phyloP scores from a whole-genome alignment of 2,888 invertebrate genomes.

The Idaea dimidiata region DNA sequence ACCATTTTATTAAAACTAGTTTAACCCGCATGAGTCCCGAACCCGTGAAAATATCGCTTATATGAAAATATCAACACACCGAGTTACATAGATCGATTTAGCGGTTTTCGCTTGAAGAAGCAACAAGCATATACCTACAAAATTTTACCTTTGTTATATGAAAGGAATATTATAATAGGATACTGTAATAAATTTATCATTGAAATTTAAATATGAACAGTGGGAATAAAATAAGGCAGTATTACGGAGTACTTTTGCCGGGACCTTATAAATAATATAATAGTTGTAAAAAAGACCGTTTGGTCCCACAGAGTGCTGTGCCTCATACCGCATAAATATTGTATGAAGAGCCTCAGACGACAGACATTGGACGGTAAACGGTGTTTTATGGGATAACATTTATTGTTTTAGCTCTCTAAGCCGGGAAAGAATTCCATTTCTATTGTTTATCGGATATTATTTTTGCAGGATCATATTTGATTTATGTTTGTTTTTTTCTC shows the following conservation, averaged over 20 bases:
- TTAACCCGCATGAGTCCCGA: no score
- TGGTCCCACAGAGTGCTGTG: conserved; percentile 28
- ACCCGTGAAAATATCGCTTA: no score
- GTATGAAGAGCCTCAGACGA: conserved; percentile 67
- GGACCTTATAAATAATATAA: conserved; percentile 40
- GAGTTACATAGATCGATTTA: no score
- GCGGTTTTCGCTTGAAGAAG: no score
- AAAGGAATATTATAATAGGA: background rate
- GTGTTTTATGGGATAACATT: conserved; percentile 71
- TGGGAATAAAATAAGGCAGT: conserved; percentile 25
- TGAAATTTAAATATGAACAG: conserved; percentile 23
- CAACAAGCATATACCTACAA: no score
- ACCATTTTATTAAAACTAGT: no score
- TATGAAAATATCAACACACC: no score
- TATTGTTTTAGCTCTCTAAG: conserved; percentile 68
- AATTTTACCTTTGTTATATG: background rate
- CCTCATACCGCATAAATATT: conserved; percentile 63
- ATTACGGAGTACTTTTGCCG: conserved; percentile 24
- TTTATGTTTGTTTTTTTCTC: conserved; percentile 31
- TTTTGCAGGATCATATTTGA: conserved; percentile 30
- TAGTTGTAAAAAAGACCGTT: conserved; percentile 39
- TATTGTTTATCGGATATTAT: conserved; percentile 51
- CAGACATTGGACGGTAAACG: conserved; percentile 70
- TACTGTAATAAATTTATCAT: conserved; percentile 17
- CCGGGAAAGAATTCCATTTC: conserved; percentile 46